These are phyloP conservation scores for Phenganax subtilis DNA, from an alignment of 92 coral and sea anemone species.

Conservation along the genomic window DNA sequence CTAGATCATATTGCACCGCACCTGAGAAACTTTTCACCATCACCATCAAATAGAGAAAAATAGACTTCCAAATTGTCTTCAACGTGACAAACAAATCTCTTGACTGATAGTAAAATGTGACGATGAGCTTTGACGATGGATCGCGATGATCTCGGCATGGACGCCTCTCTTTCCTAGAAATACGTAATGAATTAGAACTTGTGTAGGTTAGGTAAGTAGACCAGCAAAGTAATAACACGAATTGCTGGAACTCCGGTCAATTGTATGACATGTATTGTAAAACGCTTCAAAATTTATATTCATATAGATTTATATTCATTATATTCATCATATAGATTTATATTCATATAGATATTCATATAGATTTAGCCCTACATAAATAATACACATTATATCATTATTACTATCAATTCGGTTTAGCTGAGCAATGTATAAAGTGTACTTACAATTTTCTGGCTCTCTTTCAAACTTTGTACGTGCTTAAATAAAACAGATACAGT, in stretches of 20 bases:
- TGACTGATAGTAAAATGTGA: conserved; percentile 65
- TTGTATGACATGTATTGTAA: not conserved
- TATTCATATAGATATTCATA: too few species aligned
- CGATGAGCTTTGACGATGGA: conserved; percentile 58
- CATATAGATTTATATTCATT: too few species aligned
- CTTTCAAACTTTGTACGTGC: conserved; percentile 85
- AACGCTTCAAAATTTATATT: too few species aligned
- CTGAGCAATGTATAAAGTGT: not conserved
- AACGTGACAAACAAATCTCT: conserved; percentile 61
- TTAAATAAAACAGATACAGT: conserved; percentile 32
- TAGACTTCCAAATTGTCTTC: conserved; percentile 85
- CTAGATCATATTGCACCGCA: not conserved
- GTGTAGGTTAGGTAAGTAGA: too few species aligned
- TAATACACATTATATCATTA: too few species aligned
- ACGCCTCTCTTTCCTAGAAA: conserved; percentile 66
- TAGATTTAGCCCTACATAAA: not conserved
- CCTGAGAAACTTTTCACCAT: conserved; percentile 71
- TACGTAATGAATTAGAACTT: not conserved
- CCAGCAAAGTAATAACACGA: too few species aligned
- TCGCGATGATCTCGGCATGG: conserved; percentile 53
- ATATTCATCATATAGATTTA: too few species aligned
- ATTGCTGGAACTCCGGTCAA: not conserved
- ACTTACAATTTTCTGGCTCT: conserved; percentile 75
- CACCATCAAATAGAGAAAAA: conserved; percentile 82
- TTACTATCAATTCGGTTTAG: too few species aligned